A percentile compares a stretch with the other conserved stretches of the same genome.
Evolutionary conservation across 1,140 invertebrate species (phyloP).

Genomic region (Gonioctena quinquepunctata): DNA sequence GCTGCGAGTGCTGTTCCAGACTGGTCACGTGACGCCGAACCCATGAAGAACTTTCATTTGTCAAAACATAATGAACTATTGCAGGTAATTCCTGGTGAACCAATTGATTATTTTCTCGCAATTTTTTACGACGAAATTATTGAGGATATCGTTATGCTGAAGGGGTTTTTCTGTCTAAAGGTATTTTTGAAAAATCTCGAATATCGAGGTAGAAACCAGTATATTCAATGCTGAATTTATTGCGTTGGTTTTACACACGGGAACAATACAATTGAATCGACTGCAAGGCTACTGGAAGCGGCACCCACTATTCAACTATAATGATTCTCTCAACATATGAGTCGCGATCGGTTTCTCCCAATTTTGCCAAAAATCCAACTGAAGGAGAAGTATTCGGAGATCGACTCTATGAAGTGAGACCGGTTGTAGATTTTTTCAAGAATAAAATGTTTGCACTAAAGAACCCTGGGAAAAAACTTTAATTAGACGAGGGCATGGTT

Average conservation of each 20-base stretch:
- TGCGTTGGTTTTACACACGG: background rate
- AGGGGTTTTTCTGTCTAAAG: background rate
- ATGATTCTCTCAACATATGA: background rate
- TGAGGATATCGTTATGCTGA: slow-evolving; percentile 17
- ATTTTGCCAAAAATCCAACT: slow-evolving; percentile 29
- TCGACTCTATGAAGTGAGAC: slow-evolving; percentile 26
- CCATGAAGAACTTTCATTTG: too few species aligned
- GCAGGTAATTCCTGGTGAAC: too few species aligned
- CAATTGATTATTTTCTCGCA: slow-evolving; percentile 3
- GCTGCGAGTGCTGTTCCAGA: too few species aligned
- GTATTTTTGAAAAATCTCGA: slow-evolving; percentile 8
- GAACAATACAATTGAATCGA: background rate
- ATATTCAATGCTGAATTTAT: background rate
- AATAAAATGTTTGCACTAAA: slow-evolving; percentile 35
- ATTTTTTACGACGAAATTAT: background rate
- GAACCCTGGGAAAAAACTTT: slow-evolving; percentile 31
- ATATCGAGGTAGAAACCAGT: background rate
- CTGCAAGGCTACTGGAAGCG: background rate
- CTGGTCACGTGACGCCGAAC: too few species aligned
- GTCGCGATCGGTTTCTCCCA: slow-evolving; percentile 15
- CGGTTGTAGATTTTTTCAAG: slow-evolving; percentile 39
- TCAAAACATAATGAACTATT: too few species aligned
- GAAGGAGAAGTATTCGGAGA: slow-evolving; percentile 3
- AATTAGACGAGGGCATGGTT: slow-evolving; percentile 42
- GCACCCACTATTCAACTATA: background rate